Evolutionary conservation across 2,797 vertebrate species (phyloP).

Genomic region (Epinephelus awoara): DNA sequence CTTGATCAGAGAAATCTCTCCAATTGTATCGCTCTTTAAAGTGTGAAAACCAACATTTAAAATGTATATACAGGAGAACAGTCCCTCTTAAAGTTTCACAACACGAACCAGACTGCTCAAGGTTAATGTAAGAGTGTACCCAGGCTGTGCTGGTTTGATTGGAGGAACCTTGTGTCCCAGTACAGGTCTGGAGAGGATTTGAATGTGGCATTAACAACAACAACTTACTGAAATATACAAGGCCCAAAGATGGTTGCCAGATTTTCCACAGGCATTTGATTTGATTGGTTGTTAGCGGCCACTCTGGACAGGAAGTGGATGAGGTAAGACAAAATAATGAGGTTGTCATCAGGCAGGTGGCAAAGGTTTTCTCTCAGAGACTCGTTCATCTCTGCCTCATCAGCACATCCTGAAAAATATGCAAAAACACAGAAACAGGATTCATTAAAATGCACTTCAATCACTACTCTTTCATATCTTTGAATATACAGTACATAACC

Average conservation of each 20-base stretch:
- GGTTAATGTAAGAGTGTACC: background rate
- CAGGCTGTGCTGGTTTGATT: background rate
- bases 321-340: slow-evolving; percentile 84
- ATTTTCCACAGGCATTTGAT: slow-evolving; percentile 89
- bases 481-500: background rate
- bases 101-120: slow-evolving; percentile 8
- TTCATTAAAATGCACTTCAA: slow-evolving; percentile 6
- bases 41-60: slow-evolving; percentile 1
- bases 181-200: slow-evolving; percentile 24
- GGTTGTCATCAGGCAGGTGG: slow-evolving; percentile 81
- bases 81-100: background rate
- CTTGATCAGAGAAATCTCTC: background rate
- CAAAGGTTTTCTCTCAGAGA: slow-evolving; percentile 78
- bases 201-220: slow-evolving; percentile 24
- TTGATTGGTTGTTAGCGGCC: slow-evolving; percentile 82
- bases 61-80: background rate
- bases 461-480: background rate
- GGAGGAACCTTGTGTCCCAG: background rate
- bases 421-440: slow-evolving; percentile 18
- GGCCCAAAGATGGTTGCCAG: slow-evolving; percentile 88
- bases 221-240: slow-evolving; percentile 87
- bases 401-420: slow-evolving; percentile 54
- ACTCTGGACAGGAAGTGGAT: slow-evolving; percentile 86
- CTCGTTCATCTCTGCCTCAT: slow-evolving; percentile 64
- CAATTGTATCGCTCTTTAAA: background rate